phyloP scores from a whole-genome alignment of 2,888 invertebrate genomes.

The Eulithis testata region DNA sequence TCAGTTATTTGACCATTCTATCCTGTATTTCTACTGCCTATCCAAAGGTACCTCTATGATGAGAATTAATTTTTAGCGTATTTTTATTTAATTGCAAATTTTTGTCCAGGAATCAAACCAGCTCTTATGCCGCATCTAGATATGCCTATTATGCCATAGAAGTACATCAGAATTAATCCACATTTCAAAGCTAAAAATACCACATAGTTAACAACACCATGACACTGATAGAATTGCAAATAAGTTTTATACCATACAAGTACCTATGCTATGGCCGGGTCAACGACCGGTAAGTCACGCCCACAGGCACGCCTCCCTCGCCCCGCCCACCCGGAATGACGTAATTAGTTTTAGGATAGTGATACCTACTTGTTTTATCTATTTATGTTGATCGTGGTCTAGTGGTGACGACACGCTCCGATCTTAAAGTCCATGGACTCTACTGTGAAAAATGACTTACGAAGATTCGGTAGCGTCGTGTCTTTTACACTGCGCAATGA shows the following conservation, averaged over 20 bases:
- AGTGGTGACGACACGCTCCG: no score
- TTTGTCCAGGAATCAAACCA: neutral
- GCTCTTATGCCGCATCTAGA: neutral
- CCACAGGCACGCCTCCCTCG: slow-evolving; percentile 62
- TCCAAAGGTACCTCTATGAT: no score
- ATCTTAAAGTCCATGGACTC: no score
- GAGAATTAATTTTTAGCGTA: no score
- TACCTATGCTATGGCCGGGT: slow-evolving; percentile 48
- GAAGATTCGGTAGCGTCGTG: no score
- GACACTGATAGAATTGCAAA: slow-evolving; percentile 72
- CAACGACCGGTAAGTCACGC: slow-evolving; percentile 71
- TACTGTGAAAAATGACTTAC: no score
- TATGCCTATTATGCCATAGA: neutral
- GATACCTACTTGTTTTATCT: neutral
- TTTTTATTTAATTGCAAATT: no score
- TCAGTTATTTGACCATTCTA: no score
- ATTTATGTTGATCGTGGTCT: no score
- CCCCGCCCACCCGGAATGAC: slow-evolving; percentile 66
- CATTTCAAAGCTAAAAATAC: slow-evolving; percentile 35
- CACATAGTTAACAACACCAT: slow-evolving; percentile 35
- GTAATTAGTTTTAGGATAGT: slow-evolving; percentile 38
- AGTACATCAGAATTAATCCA: slow-evolving; percentile 13
- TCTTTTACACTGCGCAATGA: no score
- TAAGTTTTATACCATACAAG: slow-evolving; percentile 55
- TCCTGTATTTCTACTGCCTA: no score